A percentile compares a stretch with the other conserved stretches of the same genome.
Conservation (phyloP, 2,113 vertebrate species). For the Perccottus glenii region DNA sequence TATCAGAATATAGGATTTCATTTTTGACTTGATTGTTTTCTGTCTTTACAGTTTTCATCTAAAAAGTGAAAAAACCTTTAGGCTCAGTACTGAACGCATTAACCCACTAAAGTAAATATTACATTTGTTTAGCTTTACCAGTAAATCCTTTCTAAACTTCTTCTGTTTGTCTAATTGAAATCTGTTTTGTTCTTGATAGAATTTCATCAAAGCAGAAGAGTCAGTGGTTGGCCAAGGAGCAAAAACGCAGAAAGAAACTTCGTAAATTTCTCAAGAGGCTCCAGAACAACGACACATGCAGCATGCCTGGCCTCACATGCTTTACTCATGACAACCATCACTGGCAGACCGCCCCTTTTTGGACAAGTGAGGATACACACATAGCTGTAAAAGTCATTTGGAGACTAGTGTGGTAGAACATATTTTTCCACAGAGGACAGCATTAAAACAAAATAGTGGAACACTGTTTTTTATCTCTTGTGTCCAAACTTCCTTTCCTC, state of each 20-base stretch:
- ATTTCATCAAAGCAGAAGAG: constrained; percentile 87
- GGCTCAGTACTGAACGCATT: constrained; percentile 77
- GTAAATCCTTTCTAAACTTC: neutral
- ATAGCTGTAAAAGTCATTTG: neutral
- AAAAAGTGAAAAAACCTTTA: constrained; percentile 83
- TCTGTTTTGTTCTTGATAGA: constrained; percentile 58
- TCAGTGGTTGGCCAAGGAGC: constrained; percentile 89
- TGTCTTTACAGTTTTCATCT: constrained; percentile 80
- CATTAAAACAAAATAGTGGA: constrained; percentile 31
- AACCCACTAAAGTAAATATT: constrained; percentile 85
- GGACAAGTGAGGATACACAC: constrained; percentile 85
- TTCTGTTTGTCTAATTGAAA: neutral
- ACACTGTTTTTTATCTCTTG: constrained; percentile 20
- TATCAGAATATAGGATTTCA: neutral
- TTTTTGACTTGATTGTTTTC: constrained; percentile 14
- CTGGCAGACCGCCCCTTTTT: constrained; percentile 96
- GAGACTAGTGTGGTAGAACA: constrained; percentile 6
- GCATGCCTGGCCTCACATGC: constrained; percentile 97
- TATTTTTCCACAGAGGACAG: constrained; percentile 27
- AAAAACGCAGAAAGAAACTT: constrained; percentile 92
- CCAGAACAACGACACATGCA: constrained; percentile 95
- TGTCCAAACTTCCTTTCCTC: constrained; percentile 47
- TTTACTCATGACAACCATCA: constrained; percentile 99
- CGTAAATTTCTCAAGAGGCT: constrained; percentile 93
- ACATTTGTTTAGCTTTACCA: neutral